phyloP scores from a whole-genome alignment of 2,888 invertebrate species.

The Biston betularia region DNA sequence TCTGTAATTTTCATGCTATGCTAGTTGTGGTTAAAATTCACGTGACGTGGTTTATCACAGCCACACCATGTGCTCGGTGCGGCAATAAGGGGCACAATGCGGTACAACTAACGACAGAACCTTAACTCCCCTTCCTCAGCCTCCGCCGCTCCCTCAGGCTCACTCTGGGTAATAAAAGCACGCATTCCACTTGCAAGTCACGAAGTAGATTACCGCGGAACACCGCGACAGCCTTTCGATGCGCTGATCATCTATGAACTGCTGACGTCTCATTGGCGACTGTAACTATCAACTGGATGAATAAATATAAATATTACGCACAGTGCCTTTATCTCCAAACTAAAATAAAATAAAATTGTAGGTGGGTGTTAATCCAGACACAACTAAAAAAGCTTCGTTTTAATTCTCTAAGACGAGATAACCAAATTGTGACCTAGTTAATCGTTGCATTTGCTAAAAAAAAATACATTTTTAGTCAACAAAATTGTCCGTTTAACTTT shows the following conservation, averaged over 20 bases:
- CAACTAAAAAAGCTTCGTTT: too few species aligned
- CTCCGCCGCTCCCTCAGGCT: conserved; percentile 42
- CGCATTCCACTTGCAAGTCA: conserved; percentile 83
- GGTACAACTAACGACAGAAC: conserved; percentile 62
- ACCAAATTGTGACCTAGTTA: too few species aligned
- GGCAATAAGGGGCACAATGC: conserved; percentile 68
- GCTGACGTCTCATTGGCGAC: conserved; percentile 15
- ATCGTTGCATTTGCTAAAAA: too few species aligned
- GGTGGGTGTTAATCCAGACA: too few species aligned
- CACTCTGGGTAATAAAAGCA: conserved; percentile 74
- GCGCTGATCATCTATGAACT: conserved; percentile 58
- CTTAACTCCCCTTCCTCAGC: conserved; percentile 29
- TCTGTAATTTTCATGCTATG: too few species aligned
- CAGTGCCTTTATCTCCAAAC: not conserved
- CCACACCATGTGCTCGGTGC: conserved; percentile 37
- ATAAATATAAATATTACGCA: not conserved
- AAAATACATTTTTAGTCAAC: conserved; percentile 33
- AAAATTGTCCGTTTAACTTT: too few species aligned
- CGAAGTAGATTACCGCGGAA: conserved; percentile 81
- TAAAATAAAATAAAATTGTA: too few species aligned
- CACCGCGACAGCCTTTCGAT: conserved; percentile 70
- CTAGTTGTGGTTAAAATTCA: conserved; percentile 12
- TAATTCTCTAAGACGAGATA: too few species aligned
- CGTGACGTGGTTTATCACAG: conserved; percentile 41
- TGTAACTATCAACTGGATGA: not conserved